These are phyloP conservation scores for Blastobasis adustella DNA, from an alignment of 2,888 invertebrate genomes.

Conservation along the genomic window DNA sequence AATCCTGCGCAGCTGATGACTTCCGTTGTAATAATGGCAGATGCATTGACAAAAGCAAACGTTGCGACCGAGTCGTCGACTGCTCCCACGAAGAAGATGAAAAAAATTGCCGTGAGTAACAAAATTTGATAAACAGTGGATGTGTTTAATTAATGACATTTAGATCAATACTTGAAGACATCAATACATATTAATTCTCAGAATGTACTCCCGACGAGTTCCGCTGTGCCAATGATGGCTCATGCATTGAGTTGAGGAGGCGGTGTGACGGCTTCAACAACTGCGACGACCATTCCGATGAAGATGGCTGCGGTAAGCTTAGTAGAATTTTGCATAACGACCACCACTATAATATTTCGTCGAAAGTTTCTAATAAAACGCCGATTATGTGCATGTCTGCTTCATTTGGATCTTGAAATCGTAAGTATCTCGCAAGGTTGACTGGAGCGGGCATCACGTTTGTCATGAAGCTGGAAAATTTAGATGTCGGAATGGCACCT, in stretches of 20 bases:
- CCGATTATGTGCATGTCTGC: slow-evolving; percentile 35
- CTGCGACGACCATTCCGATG: slow-evolving; percentile 78
- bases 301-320: slow-evolving; percentile 57
- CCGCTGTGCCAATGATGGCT: slow-evolving; percentile 74
- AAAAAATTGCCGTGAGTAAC: slow-evolving; percentile 67
- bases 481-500: slow-evolving; percentile 83
- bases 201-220: slow-evolving; percentile 67
- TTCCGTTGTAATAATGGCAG: slow-evolving; percentile 71
- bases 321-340: background rate
- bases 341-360: background rate
- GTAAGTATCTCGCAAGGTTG: slow-evolving; percentile 47
- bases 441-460: slow-evolving; percentile 52
- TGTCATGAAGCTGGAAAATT: slow-evolving; percentile 74
- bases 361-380: background rate
- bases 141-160: background rate
- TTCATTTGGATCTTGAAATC: slow-evolving; percentile 24
- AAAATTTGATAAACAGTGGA: background rate
- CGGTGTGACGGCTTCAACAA: slow-evolving; percentile 73
- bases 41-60: slow-evolving; percentile 69
- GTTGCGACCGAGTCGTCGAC: slow-evolving; percentile 77
- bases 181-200: slow-evolving; percentile 14
- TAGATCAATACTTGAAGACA: background rate
- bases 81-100: slow-evolving; percentile 79
- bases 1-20: slow-evolving; percentile 53
- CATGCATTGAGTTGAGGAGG: slow-evolving; percentile 72